phyloP scores from a whole-genome alignment of 2,113 vertebrate species.

The Cyprinodon brontotheroides region DNA sequence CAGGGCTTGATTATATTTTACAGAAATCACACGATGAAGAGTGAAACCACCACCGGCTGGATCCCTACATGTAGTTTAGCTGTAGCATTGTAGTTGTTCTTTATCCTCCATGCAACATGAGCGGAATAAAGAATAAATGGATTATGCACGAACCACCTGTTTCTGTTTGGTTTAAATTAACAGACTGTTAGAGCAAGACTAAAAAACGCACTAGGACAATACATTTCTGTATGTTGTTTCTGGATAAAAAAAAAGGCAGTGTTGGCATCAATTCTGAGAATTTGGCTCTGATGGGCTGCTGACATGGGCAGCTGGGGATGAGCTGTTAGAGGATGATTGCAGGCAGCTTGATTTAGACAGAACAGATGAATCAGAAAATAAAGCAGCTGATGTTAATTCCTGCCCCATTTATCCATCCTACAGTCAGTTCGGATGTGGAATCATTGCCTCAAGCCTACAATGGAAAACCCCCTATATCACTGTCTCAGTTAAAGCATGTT shows the following conservation, averaged over 20 bases:
- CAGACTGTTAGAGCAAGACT: neutral
- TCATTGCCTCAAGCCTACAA: neutral
- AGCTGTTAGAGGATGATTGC: neutral
- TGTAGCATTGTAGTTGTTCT: conserved; percentile 33
- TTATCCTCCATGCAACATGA: conserved; percentile 59
- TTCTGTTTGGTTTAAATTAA: neutral
- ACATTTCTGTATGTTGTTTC: neutral
- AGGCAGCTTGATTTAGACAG: neutral
- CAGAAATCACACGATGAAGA: conserved; percentile 77
- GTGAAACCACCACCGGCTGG: conserved; percentile 37
- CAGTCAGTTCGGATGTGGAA: neutral
- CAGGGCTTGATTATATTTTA: conserved; percentile 9
- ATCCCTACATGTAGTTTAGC: neutral
- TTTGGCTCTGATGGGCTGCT: neutral
- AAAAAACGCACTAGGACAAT: neutral
- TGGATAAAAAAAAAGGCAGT: neutral
- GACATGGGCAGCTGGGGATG: neutral
- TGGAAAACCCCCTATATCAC: too few relatives aligned
- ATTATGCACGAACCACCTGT: conserved; percentile 13
- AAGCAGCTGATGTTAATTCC: too few relatives aligned
- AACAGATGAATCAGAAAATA: neutral
- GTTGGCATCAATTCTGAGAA: neutral
- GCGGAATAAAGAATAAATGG: conserved; percentile 36
- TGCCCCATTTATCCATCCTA: too few relatives aligned
- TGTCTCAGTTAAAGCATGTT: too few relatives aligned